Conservation (phyloP, 2,888 invertebrate genomes). For the Toxonevra muliebris region DNA sequence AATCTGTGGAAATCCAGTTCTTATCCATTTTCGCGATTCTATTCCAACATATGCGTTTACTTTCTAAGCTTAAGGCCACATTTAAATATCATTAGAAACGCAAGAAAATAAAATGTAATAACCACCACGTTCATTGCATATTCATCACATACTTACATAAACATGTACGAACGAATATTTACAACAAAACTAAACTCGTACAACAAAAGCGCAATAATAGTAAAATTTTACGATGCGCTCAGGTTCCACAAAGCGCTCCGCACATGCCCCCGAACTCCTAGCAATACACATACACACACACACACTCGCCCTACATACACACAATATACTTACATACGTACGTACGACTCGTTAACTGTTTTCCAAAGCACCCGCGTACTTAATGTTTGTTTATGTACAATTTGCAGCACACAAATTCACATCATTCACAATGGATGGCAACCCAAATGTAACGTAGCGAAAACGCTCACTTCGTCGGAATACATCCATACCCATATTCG, state of each 20-base stretch:
- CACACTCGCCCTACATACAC: too few relatives aligned
- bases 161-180: slow-evolving; percentile 16
- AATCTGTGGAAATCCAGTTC: too few relatives aligned
- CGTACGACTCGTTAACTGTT: too few relatives aligned
- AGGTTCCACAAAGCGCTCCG: neutral
- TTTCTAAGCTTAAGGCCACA: too few relatives aligned
- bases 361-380: neutral
- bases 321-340: too few relatives aligned
- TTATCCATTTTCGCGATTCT: too few relatives aligned
- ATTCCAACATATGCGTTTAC: too few relatives aligned
- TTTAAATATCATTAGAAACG: neutral
- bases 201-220: slow-evolving; percentile 27
- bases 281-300: neutral
- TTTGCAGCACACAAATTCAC: slow-evolving; percentile 35
- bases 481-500: neutral
- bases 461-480: slow-evolving; percentile 13
- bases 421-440: slow-evolving; percentile 23
- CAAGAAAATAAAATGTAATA: slow-evolving; percentile 12
- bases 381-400: slow-evolving; percentile 30
- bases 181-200: neutral
- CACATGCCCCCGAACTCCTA: too few relatives aligned
- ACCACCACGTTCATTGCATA: slow-evolving; percentile 30
- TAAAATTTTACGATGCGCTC: slow-evolving; percentile 22
- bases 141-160: slow-evolving; percentile 21
- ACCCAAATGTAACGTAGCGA: slow-evolving; percentile 3